Evolutionary conservation across 2,797 vertebrate genomes (phyloP), one percentile per base, ranked within the genome.

Genomic region (Taeniopygia guttata): DNA sequence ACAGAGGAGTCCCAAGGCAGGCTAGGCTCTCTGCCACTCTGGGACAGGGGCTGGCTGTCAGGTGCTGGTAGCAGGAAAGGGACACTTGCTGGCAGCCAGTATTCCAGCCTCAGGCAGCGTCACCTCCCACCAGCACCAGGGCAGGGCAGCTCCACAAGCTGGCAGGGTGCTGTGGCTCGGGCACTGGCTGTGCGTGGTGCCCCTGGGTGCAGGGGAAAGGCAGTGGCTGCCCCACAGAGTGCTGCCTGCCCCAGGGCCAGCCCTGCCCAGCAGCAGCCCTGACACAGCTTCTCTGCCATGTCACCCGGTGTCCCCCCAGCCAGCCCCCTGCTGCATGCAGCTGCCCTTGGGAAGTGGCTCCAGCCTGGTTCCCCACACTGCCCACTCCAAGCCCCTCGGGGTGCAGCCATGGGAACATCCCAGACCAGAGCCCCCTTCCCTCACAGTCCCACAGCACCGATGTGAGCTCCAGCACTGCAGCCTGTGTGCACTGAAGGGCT

Each of bases 251-350:
- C 51, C 17, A 15, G 25, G 32, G 17, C 36, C 84, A 88, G 73
- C 38, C 52, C 76, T 46, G 45, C 34, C 62, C 55, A 55, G 72
- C 20, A 62, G 64, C 73, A 67, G 38, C 72, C 40, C 45, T 19
- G 32, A 5, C 42, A 3, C 0, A 0, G 40, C 34, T 46, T 42
- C 48, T 43, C 60, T 51, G 55, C 52, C 64, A 5, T 26, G 34
- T 13, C 13, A 26, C 25, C 54, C 0, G 0, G 64, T 70, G 63
- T 26, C 32, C 68, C 51, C 32, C 22, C 6, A 1, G 0, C 5
- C 5, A 63, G 32, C n/a, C 51, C 25, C 62, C 17, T 7, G 19
- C 32, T 55, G 76, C 34, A 22, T 54, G 72, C n/a, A 20, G 58
- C 48, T 7, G 2, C 70, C 29, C 13, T 17, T 10, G 27, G 68